Conservation (phyloP, 1,140 invertebrate genomes). For the Macrobrachium rosenbergii region DNA sequence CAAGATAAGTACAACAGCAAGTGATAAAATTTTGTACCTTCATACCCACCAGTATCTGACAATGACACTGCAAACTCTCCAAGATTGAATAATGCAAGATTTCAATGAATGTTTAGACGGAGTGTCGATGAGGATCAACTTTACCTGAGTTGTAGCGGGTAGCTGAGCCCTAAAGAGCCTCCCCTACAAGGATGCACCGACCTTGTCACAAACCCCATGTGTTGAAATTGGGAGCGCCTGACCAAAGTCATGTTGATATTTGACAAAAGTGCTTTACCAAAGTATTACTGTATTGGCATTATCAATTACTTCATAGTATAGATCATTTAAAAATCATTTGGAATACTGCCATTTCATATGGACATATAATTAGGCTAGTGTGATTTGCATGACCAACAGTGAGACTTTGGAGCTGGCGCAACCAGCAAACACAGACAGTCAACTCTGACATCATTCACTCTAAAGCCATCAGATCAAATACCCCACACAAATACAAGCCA, state of each 20-base stretch:
- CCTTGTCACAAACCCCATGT: slow-evolving; percentile 53
- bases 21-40: no score
- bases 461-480: slow-evolving; percentile 60
- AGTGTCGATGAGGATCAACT: slow-evolving; percentile 61
- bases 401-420: slow-evolving; percentile 10
- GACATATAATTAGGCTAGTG: no score
- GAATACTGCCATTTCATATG: not conserved
- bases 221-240: not conserved
- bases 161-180: slow-evolving; percentile 55
- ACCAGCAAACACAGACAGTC: slow-evolving; percentile 4
- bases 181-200: slow-evolving; percentile 53
- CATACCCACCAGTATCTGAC: no score
- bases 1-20: no score
- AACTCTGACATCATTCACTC: slow-evolving; percentile 50
- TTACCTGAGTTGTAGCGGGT: slow-evolving; percentile 59
- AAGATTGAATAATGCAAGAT: slow-evolving; percentile 31
- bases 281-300: not conserved
- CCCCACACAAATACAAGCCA: slow-evolving; percentile 32
- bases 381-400: no score
- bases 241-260: slow-evolving; percentile 10
- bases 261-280: not conserved
- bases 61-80: slow-evolving; percentile 20
- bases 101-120: slow-evolving; percentile 52
- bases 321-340: no score
- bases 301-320: not conserved